Evolutionary conservation across 2,888 invertebrate genomes (phyloP).

Genomic region (Parnassius glacialis): DNA sequence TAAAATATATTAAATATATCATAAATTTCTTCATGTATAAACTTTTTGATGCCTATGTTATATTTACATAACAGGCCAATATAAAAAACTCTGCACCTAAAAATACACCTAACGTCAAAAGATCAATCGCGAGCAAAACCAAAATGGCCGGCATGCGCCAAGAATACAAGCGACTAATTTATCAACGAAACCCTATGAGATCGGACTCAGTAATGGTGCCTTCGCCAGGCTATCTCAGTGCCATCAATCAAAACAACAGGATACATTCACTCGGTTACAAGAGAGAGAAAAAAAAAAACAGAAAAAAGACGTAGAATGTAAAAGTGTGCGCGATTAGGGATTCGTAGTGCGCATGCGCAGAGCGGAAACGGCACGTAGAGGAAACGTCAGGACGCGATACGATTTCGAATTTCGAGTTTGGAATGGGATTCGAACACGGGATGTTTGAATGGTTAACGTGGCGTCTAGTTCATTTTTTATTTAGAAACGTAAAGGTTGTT

Average conservation of each 20-base stretch:
- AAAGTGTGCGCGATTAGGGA: constrained; percentile 68
- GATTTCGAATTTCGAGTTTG: constrained; percentile 77
- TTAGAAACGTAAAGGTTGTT: constrained; percentile 35
- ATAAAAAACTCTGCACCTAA: constrained; percentile 13
- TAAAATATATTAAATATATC: too few relatives aligned
- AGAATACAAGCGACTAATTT: constrained; percentile 65
- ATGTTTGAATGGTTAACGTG: constrained; percentile 63
- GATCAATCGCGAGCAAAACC: constrained; percentile 55
- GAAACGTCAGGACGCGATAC: constrained; percentile 79
- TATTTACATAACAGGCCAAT: constrained; percentile 4
- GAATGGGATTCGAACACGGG: constrained; percentile 57
- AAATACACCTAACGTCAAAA: constrained; percentile 38
- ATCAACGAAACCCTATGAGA: constrained; percentile 55
- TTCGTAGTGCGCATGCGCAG: constrained; percentile 66
- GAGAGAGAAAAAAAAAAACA: constrained; percentile 39
- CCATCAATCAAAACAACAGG: constrained; percentile 76
- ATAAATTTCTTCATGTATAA: too few relatives aligned
- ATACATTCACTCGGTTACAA: constrained; percentile 55
- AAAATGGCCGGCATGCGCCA: constrained; percentile 48
- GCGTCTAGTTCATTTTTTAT: constrained; percentile 52
- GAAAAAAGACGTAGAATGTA: constrained; percentile 43
- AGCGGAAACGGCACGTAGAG: constrained; percentile 75
- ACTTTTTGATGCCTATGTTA: background rate
- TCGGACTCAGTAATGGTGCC: constrained; percentile 55
- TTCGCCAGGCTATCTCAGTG: constrained; percentile 60